phyloP scores from a whole-genome alignment of 2,113 vertebrate genomes.

The Polypterus senegalus region DNA sequence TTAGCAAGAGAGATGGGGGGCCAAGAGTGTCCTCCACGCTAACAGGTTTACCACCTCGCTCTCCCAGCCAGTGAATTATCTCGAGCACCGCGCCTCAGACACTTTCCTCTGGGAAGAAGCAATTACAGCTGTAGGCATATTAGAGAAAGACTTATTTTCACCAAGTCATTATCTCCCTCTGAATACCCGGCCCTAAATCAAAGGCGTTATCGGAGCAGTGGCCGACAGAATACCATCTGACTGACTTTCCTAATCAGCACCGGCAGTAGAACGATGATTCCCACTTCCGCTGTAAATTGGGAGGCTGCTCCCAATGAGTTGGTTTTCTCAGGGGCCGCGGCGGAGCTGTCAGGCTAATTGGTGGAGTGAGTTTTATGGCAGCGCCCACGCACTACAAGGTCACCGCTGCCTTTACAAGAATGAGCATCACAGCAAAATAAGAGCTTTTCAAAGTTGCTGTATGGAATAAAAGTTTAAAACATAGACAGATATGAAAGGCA shows the following conservation, averaged over 20 bases:
- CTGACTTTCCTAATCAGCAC: conserved; percentile 1
- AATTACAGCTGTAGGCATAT: not conserved
- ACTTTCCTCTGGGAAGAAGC: not conserved
- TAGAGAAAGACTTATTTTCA: conserved; percentile 1
- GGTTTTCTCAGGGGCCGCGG: not conserved
- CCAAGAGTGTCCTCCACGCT: not conserved
- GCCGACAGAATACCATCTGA: not conserved
- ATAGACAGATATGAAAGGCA: no score
- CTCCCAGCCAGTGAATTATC: not conserved
- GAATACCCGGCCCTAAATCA: not conserved
- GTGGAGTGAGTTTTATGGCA: not conserved
- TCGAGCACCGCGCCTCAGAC: not conserved
- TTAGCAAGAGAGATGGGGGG: no score
- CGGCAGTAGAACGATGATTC: not conserved
- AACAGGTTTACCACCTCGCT: not conserved
- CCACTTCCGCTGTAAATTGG: no score
- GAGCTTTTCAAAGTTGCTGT: no score
- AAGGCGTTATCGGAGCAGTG: not conserved
- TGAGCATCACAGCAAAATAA: no score
- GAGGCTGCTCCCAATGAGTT: no score
- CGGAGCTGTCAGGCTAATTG: conserved; percentile 1
- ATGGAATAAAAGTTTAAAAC: no score
- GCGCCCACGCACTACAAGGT: not conserved
- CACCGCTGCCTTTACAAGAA: not conserved
- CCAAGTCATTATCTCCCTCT: not conserved